Evolutionary conservation across 2,113 vertebrate genomes (phyloP).

Genomic region (Elaphurus davidianus): DNA sequence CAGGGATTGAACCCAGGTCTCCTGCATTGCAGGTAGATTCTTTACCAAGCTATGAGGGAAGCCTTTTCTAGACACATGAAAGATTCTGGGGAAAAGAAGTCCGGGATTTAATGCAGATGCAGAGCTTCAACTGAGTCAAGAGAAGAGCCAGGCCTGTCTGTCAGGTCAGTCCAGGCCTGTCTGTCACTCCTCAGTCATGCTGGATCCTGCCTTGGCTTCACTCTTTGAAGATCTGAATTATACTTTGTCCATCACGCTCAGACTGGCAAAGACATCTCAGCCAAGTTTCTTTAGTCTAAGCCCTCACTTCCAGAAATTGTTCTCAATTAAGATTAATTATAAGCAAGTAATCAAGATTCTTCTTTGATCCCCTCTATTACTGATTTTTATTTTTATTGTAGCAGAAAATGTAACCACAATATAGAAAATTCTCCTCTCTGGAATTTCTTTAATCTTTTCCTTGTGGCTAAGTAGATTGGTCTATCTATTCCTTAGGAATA

Average conservation of each 20-base stretch:
- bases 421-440: neutral
- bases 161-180: neutral
- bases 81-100: neutral
- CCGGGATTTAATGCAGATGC: neutral
- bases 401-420: neutral
- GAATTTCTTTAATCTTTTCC: neutral
- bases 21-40: neutral
- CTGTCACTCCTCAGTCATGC: neutral
- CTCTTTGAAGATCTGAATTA: neutral
- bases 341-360: neutral
- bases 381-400: neutral
- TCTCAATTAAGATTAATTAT: neutral
- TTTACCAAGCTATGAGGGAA: neutral
- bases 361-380: neutral
- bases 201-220: neutral
- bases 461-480: neutral
- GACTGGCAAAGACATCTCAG: neutral
- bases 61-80: neutral
- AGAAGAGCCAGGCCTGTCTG: neutral
- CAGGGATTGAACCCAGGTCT: neutral
- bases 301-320: neutral
- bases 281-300: neutral
- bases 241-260: neutral
- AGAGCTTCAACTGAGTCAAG: neutral
- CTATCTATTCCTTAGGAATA: neutral